Evolutionary conservation across 2,888 invertebrate species (phyloP).

Genomic region (Heliconius ethilla): DNA sequence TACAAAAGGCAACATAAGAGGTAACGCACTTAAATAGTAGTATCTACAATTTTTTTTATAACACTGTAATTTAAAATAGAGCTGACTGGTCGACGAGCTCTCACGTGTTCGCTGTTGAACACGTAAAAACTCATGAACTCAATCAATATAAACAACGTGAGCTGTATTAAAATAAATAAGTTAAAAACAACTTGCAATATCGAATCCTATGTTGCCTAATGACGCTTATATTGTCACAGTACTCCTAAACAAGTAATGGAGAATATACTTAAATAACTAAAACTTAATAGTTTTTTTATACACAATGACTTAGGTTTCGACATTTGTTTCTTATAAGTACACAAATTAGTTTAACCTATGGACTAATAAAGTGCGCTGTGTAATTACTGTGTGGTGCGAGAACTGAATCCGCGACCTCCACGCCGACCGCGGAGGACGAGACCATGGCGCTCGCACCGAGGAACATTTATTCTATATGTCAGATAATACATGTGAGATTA

Average conservation of each 20-base stretch:
- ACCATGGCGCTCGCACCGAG: conserved; percentile 57
- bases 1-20: conserved; percentile 78
- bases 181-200: conserved; percentile 68
- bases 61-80: conserved; percentile 72
- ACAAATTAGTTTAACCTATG: conserved; percentile 73
- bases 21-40: conserved; percentile 62
- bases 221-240: conserved; percentile 74
- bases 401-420: conserved; percentile 52
- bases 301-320: conserved; percentile 83
- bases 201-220: conserved; percentile 74
- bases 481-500: conserved; percentile 59
- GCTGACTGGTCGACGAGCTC: conserved; percentile 52
- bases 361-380: conserved; percentile 77
- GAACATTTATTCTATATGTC: conserved; percentile 64
- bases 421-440: conserved; percentile 48
- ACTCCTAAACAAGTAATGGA: conserved; percentile 78
- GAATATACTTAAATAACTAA: conserved; percentile 77
- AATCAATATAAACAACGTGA: conserved; percentile 53
- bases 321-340: conserved; percentile 82
- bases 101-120: conserved; percentile 47
- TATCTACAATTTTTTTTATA: conserved; percentile 67
- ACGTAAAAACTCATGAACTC: conserved; percentile 52
- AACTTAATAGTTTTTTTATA: conserved; percentile 79
- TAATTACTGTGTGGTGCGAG: conserved; percentile 58
- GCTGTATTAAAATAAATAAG: conserved; percentile 75